Conservation (phyloP, 1,140 invertebrate genomes). For the Plodia interpunctella region DNA sequence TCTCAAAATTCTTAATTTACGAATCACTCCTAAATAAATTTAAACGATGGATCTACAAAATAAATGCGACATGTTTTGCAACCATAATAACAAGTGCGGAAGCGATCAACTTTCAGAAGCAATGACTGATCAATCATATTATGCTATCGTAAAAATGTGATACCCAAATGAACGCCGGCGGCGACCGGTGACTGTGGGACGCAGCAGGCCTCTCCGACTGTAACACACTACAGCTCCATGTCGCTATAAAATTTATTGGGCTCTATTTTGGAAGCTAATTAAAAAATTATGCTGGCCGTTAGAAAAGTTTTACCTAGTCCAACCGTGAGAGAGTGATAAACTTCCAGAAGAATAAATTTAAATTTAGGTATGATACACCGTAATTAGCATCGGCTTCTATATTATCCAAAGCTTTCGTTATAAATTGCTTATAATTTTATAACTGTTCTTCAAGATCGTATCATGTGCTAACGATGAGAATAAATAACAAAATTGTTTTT, state of each 20-base stretch:
- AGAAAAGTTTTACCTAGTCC: conserved; percentile 43
- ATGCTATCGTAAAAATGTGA: conserved; percentile 42
- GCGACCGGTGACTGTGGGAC: conserved; percentile 23
- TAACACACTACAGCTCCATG: conserved; percentile 33
- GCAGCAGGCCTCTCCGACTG: conserved; percentile 17
- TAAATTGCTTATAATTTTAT: background rate
- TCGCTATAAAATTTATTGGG: conserved; percentile 63
- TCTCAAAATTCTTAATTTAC: background rate
- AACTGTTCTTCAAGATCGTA: background rate
- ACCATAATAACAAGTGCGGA: conserved; percentile 42
- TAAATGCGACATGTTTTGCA: conserved; percentile 34
- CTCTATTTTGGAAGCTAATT: conserved; percentile 64
- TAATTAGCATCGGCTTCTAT: conserved; percentile 27
- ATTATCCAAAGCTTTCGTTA: background rate
- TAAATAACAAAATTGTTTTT: conserved; percentile 1
- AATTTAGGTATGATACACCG: conserved; percentile 26
- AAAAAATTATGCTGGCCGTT: conserved; percentile 56
- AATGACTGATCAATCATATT: conserved; percentile 50
- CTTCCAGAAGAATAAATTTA: conserved; percentile 35
- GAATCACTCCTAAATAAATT: background rate
- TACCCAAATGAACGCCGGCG: conserved; percentile 35
- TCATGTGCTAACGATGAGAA: background rate
- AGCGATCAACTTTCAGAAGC: conserved; percentile 36
- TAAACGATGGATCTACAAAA: conserved; percentile 22
- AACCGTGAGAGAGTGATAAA: conserved; percentile 64